A percentile compares a stretch with the other conserved stretches of the same genome.
phyloP scores from a whole-genome alignment of 2,888 invertebrate species.

The Cristatella mucedo region DNA sequence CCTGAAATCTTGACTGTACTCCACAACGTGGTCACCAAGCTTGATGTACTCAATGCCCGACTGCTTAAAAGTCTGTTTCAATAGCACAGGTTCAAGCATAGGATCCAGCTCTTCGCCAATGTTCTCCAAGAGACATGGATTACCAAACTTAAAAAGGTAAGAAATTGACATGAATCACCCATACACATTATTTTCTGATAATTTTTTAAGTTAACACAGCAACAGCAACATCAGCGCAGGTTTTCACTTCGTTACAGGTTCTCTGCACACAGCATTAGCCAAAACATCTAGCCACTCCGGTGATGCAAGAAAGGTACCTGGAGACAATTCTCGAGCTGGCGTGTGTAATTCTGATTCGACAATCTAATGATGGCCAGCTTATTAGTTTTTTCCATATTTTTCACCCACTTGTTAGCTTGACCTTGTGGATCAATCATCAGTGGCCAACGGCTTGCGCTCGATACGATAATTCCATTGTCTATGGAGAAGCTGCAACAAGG shows the following conservation, averaged over 20 bases:
- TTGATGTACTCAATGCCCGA: constrained; percentile 49
- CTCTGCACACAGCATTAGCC: too few relatives aligned
- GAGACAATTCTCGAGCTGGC: constrained; percentile 60
- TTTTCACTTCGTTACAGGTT: too few relatives aligned
- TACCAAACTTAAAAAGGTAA: constrained; percentile 30
- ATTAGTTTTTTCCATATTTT: constrained; percentile 73
- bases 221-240: background rate
- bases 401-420: constrained; percentile 86
- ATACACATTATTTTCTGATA: too few relatives aligned
- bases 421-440: constrained; percentile 43
- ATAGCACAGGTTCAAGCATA: constrained; percentile 55
- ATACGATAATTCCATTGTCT: constrained; percentile 35
- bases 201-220: background rate
- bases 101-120: constrained; percentile 49
- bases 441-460: constrained; percentile 35
- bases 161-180: too few relatives aligned
- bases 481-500: constrained; percentile 27
- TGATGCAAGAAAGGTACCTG: constrained; percentile 43
- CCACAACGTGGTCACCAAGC: constrained; percentile 65
- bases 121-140: constrained; percentile 61
- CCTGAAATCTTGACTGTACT: constrained; percentile 65
- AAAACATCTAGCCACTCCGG: too few relatives aligned
- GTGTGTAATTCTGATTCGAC: constrained; percentile 62
- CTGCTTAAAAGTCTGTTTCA: constrained; percentile 61
- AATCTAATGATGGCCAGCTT: constrained; percentile 63